These are phyloP conservation scores for Cotesia congregata DNA, from an alignment of 2,888 invertebrate species.

Conservation along the genomic window DNA sequence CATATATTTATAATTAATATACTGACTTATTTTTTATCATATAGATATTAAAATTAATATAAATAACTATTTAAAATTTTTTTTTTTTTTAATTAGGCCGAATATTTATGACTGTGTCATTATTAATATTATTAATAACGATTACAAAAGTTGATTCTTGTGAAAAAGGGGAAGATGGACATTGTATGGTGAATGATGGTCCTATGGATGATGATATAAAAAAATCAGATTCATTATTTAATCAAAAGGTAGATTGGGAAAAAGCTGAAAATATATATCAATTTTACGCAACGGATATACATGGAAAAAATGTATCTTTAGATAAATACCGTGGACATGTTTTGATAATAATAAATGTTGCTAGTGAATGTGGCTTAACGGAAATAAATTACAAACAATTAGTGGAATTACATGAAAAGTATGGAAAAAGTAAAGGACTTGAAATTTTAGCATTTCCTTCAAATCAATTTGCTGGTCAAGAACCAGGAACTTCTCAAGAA, in stretches of 20 bases:
- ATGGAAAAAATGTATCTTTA: conserved; percentile 83
- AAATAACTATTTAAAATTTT: too few relatives aligned
- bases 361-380: conserved; percentile 88
- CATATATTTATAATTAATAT: too few relatives aligned
- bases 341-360: conserved; percentile 88
- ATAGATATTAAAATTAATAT: too few relatives aligned
- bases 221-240: conserved; percentile 45
- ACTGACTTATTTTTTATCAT: too few relatives aligned
- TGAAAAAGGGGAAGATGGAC: conserved; percentile 34
- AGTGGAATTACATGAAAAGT: conserved; percentile 80
- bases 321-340: conserved; percentile 86
- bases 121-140: conserved; percentile 28
- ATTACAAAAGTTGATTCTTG: conserved; percentile 38
- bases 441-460: conserved; percentile 79
- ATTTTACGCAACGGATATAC: conserved; percentile 85
- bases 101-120: neutral
- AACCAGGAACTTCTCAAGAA: conserved; percentile 60
- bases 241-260: conserved; percentile 73
- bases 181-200: conserved; percentile 36
- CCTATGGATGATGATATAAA: neutral
- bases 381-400: conserved; percentile 86
- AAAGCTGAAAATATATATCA: conserved; percentile 82
- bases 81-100: neutral
- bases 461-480: conserved; percentile 75
- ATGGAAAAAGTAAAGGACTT: conserved; percentile 77